A percentile compares a stretch with the other conserved stretches of the same genome.
These are phyloP conservation scores for Yponomeuta evonymella DNA, from an alignment of 2,888 invertebrate genomes.

Conservation along the genomic window DNA sequence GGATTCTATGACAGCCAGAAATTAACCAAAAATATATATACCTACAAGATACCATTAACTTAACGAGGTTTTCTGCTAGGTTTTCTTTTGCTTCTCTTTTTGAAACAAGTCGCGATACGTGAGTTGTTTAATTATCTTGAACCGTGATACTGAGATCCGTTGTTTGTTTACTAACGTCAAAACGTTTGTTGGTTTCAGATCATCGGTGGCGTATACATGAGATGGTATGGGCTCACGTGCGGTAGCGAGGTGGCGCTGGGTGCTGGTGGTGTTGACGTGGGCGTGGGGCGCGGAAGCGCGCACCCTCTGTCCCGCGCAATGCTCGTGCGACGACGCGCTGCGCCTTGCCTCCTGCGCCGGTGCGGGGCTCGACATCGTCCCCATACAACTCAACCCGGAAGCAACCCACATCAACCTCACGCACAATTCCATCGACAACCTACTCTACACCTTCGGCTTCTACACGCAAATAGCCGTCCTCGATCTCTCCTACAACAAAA, in stretches of 20 bases:
- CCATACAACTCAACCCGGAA: slow-evolving; percentile 92
- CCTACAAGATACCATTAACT: slow-evolving; percentile 34
- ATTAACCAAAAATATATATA: slow-evolving; percentile 46
- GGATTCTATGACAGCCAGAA: slow-evolving; percentile 60
- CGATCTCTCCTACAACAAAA: slow-evolving; percentile 88
- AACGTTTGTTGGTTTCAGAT: slow-evolving; percentile 47
- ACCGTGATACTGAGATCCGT: slow-evolving; percentile 6
- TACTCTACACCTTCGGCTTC: slow-evolving; percentile 86
- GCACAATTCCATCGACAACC: slow-evolving; percentile 87
- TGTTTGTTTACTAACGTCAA: slow-evolving; percentile 17
- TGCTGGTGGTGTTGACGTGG: slow-evolving; percentile 71
- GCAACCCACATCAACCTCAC: slow-evolving; percentile 88
- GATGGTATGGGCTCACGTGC: slow-evolving; percentile 72
- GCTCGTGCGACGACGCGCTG: slow-evolving; percentile 87
- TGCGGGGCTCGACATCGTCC: slow-evolving; percentile 88
- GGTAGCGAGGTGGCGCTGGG: slow-evolving; percentile 70
- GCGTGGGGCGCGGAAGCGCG: slow-evolving; percentile 72
- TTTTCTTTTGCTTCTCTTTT: slow-evolving; percentile 19
- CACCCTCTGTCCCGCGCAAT: slow-evolving; percentile 86
- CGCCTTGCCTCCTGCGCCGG: slow-evolving; percentile 85
- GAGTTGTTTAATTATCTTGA: slow-evolving; percentile 18
- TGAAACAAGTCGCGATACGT: slow-evolving; percentile 7
- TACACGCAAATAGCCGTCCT: slow-evolving; percentile 87
- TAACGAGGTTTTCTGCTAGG: slow-evolving; percentile 7
- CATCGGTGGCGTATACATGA: slow-evolving; percentile 62